Conservation (phyloP, 2,113 vertebrate genomes). For the Gorsachius goisagi region DNA sequence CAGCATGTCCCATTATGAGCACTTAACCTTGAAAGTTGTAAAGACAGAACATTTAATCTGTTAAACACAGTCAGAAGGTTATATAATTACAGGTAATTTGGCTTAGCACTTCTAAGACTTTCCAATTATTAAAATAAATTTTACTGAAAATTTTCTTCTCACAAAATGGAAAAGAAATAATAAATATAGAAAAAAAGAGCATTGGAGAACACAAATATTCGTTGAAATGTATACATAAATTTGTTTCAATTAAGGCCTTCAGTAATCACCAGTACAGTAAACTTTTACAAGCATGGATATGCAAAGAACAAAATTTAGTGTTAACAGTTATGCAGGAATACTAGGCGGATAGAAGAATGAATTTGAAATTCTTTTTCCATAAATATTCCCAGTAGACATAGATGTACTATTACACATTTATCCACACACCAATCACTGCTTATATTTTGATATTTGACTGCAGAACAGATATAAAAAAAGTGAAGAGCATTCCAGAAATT, state of each 20-base stretch:
- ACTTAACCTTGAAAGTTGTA: conserved; percentile 63
- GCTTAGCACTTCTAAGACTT: conserved; percentile 38
- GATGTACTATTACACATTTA: background rate
- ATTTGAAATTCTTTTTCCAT: background rate
- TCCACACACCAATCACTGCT: background rate
- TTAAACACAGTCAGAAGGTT: conserved; percentile 66
- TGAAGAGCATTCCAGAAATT: background rate
- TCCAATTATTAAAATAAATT: conserved; percentile 55
- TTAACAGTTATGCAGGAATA: background rate
- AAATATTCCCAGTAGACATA: background rate
- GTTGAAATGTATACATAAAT: background rate
- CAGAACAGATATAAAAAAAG: background rate
- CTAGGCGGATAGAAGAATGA: background rate
- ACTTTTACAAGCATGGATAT: background rate
- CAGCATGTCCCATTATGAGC: conserved; percentile 45
- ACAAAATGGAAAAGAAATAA: background rate
- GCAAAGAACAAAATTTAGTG: background rate
- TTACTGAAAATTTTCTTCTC: conserved; percentile 12
- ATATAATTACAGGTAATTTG: conserved; percentile 66
- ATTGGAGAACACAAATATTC: background rate
- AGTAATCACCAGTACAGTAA: background rate
- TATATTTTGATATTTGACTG: background rate
- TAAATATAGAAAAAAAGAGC: background rate
- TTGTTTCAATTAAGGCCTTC: background rate
- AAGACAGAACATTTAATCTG: conserved; percentile 70